Conservation (phyloP, 1,140 invertebrate genomes). For the Orchestia grillus region DNA sequence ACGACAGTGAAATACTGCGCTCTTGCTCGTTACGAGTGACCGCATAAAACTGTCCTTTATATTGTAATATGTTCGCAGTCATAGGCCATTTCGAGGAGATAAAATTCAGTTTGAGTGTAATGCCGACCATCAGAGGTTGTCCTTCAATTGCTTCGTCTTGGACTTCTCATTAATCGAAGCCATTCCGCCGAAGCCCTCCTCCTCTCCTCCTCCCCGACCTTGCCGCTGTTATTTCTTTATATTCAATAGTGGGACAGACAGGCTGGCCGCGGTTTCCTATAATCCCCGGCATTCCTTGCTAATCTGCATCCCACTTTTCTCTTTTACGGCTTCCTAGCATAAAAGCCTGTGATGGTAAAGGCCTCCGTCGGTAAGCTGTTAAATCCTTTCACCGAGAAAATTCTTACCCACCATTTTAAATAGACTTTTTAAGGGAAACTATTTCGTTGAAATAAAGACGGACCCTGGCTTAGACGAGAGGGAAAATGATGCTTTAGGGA, state of each 20-base stretch:
- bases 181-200: too few species aligned
- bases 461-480: slow-evolving; percentile 23
- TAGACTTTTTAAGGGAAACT: slow-evolving; percentile 47
- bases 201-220: too few species aligned
- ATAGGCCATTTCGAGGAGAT: slow-evolving; percentile 18
- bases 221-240: background rate
- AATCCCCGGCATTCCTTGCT: slow-evolving; percentile 49
- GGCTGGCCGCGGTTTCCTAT: slow-evolving; percentile 27
- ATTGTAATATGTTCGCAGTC: slow-evolving; percentile 39
- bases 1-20: slow-evolving; percentile 6
- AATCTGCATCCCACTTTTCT: slow-evolving; percentile 54
- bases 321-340: slow-evolving; percentile 52
- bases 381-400: slow-evolving; percentile 56
- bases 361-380: slow-evolving; percentile 55
- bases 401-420: slow-evolving; percentile 30
- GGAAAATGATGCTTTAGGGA: background rate
- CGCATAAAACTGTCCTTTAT: slow-evolving; percentile 36
- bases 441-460: slow-evolving; percentile 52
- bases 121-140: background rate
- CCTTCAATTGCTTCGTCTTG: slow-evolving; percentile 8
- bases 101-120: slow-evolving; percentile 31
- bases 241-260: slow-evolving; percentile 2
- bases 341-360: slow-evolving; percentile 55
- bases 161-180: slow-evolving; percentile 16
- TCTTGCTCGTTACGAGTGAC: slow-evolving; percentile 11